A percentile compares a stretch with the other conserved stretches of the same genome.
Evolutionary conservation across 2,888 invertebrate genomes (phyloP).

Genomic region (Drosophila anomalata): DNA sequence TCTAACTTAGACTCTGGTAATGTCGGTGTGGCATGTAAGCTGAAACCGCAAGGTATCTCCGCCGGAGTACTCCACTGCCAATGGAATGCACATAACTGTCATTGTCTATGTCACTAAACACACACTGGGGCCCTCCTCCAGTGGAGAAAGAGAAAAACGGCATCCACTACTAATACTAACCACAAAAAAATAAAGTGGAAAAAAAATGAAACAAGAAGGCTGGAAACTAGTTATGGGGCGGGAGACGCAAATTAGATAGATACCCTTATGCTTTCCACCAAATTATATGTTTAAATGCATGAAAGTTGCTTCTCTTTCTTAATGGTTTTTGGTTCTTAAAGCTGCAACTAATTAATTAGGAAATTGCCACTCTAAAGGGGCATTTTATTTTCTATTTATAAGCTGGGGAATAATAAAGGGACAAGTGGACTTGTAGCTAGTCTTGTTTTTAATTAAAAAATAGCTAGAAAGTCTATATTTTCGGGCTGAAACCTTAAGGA

Average conservation of each 20-base stretch:
- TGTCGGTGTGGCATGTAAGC: constrained; percentile 47
- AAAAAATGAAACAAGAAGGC: not conserved
- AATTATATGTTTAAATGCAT: not conserved
- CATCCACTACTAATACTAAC: constrained; percentile 5
- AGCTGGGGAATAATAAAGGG: too few species aligned
- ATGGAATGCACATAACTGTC: constrained; percentile 73
- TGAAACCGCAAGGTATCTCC: constrained; percentile 44
- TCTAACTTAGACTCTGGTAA: constrained; percentile 5
- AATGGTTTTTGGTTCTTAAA: not conserved
- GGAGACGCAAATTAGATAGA: constrained; percentile 2
- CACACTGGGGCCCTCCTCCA: constrained; percentile 6
- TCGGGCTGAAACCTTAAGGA: too few species aligned
- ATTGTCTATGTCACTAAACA: constrained; percentile 52
- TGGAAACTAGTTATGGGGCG: constrained; percentile 1
- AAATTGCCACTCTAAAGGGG: not conserved
- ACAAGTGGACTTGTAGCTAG: too few species aligned
- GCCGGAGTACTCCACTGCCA: not conserved
- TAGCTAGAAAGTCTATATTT: too few species aligned
- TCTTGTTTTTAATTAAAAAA: too few species aligned
- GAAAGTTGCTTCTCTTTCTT: not conserved
- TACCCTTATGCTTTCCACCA: constrained; percentile 1
- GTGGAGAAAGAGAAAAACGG: constrained; percentile 2
- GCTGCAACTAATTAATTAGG: constrained; percentile 1
- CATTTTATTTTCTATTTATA: too few species aligned
- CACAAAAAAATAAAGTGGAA: constrained; percentile 2